Base-by-base conservation (phyloP, 1,140 invertebrate genomes). In the Parapsyche elsis region DNA sequence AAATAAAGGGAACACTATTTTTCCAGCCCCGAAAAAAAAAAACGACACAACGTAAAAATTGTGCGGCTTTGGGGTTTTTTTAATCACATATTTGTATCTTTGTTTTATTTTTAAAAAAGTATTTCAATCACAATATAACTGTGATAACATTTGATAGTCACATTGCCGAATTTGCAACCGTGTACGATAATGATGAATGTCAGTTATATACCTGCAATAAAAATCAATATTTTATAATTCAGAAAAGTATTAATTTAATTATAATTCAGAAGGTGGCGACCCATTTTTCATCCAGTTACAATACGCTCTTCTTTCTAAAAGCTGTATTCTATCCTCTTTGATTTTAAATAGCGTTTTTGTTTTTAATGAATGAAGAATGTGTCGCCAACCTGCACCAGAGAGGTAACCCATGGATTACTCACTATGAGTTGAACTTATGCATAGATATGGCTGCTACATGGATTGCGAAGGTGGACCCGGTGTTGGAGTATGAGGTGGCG, bases 401-500 rank as follows among this genome's bases (percentile, higher is more conserved):
- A n/a, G n/a, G n/a, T n/a, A n/a, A n/a, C n/a, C n/a, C n/a, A n/a
- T n/a, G n/a, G n/a, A n/a, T n/a, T 9, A 67, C 64, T 67, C 2
- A 67, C 64, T 67, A 67, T 23, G 23, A 67, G 64, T 44, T 64
- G 26, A 45, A 77, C 21, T 24, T 16, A 67, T 24, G 23, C 24
- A 21, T 59, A 46, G 76, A 26, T 71, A 71, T 70, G 24, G 75
- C 46, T 77, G 45, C 73, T 64, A 64, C 61, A 71, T 46, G 16
- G 64, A 45, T 53, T 46, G 61, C 46, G 30, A 19, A 16, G 71
- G 86, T 53, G 87, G 88, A 83, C 88, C 87, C 49, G 88, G 87
- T 74, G 87, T 88, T 19, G 87, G 88, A 30, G 87, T 88, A 84
- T 88, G 88, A 78, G 88, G 86, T 64, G 88, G 88, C 80, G 88